Conservation (phyloP, 2,888 invertebrate genomes). For the Ditula angustiorana region DNA sequence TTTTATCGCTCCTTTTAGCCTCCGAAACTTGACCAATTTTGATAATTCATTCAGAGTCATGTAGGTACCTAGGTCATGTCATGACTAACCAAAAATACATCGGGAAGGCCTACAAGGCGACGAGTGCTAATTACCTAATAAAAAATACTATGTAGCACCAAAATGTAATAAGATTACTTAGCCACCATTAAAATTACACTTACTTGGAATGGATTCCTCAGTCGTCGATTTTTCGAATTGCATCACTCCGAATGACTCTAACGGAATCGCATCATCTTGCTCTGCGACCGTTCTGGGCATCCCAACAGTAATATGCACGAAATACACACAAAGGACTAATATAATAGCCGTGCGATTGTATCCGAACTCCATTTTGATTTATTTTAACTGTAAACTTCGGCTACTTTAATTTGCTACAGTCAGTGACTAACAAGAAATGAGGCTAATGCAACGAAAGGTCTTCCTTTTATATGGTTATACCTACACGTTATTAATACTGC, state of each 20-base stretch:
- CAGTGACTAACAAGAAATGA: constrained; percentile 14
- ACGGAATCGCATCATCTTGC: constrained; percentile 43
- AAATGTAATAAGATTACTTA: background rate
- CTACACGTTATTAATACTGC: constrained; percentile 8
- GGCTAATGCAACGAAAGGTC: background rate
- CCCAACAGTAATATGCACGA: constrained; percentile 47
- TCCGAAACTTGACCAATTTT: no score
- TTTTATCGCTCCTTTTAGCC: no score
- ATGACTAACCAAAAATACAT: no score
- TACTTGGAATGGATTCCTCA: constrained; percentile 1
- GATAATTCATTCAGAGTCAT: no score
- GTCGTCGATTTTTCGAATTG: constrained; percentile 8
- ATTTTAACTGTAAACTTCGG: background rate
- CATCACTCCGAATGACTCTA: constrained; percentile 9
- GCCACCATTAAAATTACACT: background rate
- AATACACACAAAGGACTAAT: constrained; percentile 46
- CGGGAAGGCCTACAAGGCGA: no score
- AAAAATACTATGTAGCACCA: background rate
- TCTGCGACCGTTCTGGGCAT: constrained; percentile 51
- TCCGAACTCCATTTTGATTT: constrained; percentile 39
- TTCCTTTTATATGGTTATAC: constrained; percentile 15
- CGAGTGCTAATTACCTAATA: no score
- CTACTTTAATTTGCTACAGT: background rate
- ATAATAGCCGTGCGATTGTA: constrained; percentile 42
- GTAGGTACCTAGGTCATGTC: no score